These are phyloP conservation scores for Pachydiplax longipennis DNA, from an alignment of 2,888 invertebrate species.

Conservation along the genomic window DNA sequence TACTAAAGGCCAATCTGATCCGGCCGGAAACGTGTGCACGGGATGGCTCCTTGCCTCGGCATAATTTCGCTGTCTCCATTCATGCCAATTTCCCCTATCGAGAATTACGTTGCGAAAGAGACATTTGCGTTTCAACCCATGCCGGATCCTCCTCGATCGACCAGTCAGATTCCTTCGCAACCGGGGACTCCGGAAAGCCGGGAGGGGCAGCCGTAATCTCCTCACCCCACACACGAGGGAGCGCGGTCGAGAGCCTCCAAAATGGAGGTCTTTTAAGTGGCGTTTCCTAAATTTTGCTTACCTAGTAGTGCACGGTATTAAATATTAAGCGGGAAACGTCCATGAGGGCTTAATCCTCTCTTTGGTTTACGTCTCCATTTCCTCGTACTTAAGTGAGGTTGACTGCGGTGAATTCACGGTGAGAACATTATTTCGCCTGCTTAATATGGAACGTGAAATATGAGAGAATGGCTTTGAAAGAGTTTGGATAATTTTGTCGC, in stretches of 20 bases:
- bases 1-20: not conserved
- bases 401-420: not conserved
- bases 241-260: not conserved
- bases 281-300: not conserved
- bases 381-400: not conserved
- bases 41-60: too few relatives aligned
- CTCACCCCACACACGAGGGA: not conserved
- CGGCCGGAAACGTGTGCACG: not conserved
- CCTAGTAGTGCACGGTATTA: not conserved
- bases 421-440: not conserved
- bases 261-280: not conserved
- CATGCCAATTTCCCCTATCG: too few relatives aligned
- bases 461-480: too few relatives aligned
- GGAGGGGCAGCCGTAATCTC: not conserved
- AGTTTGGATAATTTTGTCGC: too few relatives aligned
- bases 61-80: too few relatives aligned
- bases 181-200: not conserved
- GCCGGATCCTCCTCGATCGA: not conserved
- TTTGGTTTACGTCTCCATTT: not conserved
- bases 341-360: too few relatives aligned
- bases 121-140: not conserved
- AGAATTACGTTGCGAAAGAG: too few relatives aligned
- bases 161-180: not conserved
- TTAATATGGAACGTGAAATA: too few relatives aligned
- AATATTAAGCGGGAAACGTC: not conserved